These are phyloP conservation scores for Oligia strigilis DNA, from an alignment of 2,888 invertebrate genomes.

Conservation along the genomic window DNA sequence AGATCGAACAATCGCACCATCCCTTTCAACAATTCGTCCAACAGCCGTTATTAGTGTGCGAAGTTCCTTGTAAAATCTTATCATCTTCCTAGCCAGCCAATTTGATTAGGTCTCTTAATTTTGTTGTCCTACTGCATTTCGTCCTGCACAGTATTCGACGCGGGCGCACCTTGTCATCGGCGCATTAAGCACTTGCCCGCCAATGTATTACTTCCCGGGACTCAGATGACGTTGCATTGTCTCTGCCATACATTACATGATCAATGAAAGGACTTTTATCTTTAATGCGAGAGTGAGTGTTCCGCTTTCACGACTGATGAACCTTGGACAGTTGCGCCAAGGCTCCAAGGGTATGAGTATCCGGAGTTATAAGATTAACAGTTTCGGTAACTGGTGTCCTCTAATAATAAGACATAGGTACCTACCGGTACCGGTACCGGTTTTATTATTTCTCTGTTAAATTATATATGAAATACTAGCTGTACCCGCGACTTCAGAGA, in stretches of 20 bases:
- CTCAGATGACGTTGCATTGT: constrained; percentile 29
- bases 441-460: background rate
- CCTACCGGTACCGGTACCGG: too few species aligned
- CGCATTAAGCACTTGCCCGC: constrained; percentile 42
- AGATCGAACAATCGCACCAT: background rate
- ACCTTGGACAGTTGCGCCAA: background rate
- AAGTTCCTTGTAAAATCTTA: background rate
- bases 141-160: background rate
- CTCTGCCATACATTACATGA: constrained; percentile 28
- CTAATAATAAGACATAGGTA: background rate
- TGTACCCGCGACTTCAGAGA: too few species aligned
- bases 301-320: constrained; percentile 4
- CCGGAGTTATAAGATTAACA: background rate
- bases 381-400: background rate
- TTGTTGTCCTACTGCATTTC: constrained; percentile 30
- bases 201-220: constrained; percentile 61
- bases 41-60: background rate
- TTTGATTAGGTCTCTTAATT: background rate
- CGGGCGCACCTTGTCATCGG: constrained; percentile 43
- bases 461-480: background rate
- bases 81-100: background rate
- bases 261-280: constrained; percentile 21
- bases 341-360: background rate
- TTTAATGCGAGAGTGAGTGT: constrained; percentile 18
- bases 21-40: background rate